Evolutionary conservation across 1,140 invertebrate species (phyloP), one percentile per base, ranked within the genome.

Genomic region (Drosophila erecta): DNA sequence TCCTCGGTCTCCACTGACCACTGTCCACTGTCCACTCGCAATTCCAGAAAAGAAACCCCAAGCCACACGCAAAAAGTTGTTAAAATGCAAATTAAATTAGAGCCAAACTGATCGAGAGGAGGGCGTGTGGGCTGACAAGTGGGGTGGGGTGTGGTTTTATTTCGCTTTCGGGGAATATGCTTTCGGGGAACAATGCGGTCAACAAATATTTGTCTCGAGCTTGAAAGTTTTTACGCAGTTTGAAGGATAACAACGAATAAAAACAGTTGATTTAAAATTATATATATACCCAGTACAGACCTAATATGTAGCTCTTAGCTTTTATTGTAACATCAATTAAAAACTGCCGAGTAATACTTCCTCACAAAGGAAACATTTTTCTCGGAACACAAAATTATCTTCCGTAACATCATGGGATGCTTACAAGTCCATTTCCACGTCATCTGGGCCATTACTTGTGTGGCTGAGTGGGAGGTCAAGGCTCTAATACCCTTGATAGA

Each of bases 41-140:
- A 47, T 70, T 55, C 64, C 66, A 79, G 54, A 74, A 79, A 61
- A 41, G 40, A 76, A 62, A 80, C 50, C 47, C 47, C 56, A 46
- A 87, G 65, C 84, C 84, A 89, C 84, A 89, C 84, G 84, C 84
- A 89, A 89, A 89, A 89, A 89, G 84, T 89, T 89, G 84, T 89
- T 89, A 89, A 89, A 89, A 89, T 89, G 84, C 84, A 89, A 89
- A 89, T 89, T 89, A 89, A 89, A 89, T 89, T 89, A 89, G 79
- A 89, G 84, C 69, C 79, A 80, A 89, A 89, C 73, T 79, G 79
- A 67, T 67, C 64, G 46, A 51, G 76, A 35, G 43, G 57, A 40
- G 20, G 47, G 67, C 60, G 59, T 65, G 79, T 81, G 79, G 79
- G 73, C 58, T 58, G 73, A 37, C 38, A 55, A 33, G 53, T 61